These are phyloP conservation scores for Athalia rosae DNA, from an alignment of 2,888 invertebrate species.

Conservation along the genomic window DNA sequence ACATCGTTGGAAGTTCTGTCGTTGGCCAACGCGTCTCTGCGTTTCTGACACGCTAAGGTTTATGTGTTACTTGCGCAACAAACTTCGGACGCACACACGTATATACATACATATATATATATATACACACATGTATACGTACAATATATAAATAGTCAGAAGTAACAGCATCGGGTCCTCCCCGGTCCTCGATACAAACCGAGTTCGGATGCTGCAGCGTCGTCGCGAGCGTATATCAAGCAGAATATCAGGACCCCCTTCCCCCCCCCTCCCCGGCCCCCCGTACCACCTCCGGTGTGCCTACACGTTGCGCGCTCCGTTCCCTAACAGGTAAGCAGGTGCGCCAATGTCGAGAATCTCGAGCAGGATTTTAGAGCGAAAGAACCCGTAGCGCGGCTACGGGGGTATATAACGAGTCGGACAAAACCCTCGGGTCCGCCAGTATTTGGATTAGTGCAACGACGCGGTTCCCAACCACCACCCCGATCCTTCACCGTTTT, in stretches of 20 bases:
- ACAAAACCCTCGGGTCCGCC: slow-evolving; percentile 27
- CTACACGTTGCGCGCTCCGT: too few relatives aligned
- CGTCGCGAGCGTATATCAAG: background rate
- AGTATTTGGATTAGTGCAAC: slow-evolving; percentile 37
- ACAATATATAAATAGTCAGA: slow-evolving; percentile 11
- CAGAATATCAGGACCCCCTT: slow-evolving; percentile 10
- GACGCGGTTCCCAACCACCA: slow-evolving; percentile 15
- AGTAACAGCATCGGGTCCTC: background rate
- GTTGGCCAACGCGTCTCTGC: background rate
- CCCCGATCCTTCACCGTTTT: too few relatives aligned
- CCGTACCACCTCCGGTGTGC: background rate
- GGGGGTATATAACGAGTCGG: background rate
- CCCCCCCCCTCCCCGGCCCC: too few relatives aligned
- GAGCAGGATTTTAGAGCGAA: slow-evolving; percentile 23
- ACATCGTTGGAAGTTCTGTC: background rate
- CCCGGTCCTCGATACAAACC: background rate
- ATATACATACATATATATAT: background rate
- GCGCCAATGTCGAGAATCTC: slow-evolving; percentile 30
- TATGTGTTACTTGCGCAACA: background rate
- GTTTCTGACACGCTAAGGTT: slow-evolving; percentile 1
- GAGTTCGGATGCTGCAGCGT: slow-evolving; percentile 8
- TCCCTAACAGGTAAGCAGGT: slow-evolving; percentile 38
- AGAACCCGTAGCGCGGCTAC: slow-evolving; percentile 14
- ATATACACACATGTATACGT: background rate
- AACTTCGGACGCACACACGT: slow-evolving; percentile 2